Percentiles rank a stretch among this genome's conserved stretches.
These are phyloP conservation scores for Miltochrista miniata DNA, from an alignment of 2,888 invertebrate genomes.

Conservation along the genomic window DNA sequence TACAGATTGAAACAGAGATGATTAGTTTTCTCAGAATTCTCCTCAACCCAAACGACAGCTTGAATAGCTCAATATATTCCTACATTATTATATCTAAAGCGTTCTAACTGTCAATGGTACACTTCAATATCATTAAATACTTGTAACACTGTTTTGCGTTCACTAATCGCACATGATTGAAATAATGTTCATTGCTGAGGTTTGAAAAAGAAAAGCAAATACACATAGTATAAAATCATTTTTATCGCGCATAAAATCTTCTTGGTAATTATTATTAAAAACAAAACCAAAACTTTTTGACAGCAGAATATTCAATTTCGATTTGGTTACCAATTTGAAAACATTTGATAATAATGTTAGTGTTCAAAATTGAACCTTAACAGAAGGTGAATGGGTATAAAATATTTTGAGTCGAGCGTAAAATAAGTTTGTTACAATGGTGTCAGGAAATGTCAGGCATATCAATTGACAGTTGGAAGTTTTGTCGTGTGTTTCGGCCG, in stretches of 20 bases:
- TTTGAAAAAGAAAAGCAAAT: neutral
- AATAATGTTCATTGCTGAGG: no score
- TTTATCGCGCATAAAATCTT: conserved; percentile 14
- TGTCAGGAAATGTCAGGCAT: conserved; percentile 44
- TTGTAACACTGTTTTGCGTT: no score
- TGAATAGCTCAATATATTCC: no score
- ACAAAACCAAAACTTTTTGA: conserved; percentile 33
- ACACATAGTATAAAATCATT: conserved; percentile 10
- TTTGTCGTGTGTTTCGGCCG: conserved; percentile 25
- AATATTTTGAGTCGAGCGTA: conserved; percentile 3
- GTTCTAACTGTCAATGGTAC: no score
- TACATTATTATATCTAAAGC: no score
- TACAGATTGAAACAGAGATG: no score
- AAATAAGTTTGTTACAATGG: conserved; percentile 18
- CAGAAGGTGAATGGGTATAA: neutral
- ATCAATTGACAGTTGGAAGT: conserved; percentile 38
- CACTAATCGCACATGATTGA: no score
- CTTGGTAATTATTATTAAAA: conserved; percentile 30
- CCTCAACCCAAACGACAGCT: no score
- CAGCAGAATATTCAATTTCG: conserved; percentile 38
- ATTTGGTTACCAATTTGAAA: conserved; percentile 23
- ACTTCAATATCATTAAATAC: no score
- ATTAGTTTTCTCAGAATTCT: no score
- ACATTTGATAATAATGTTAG: conserved; percentile 1
- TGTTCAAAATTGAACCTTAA: conserved; percentile 15